phyloP scores from a whole-genome alignment of 2,113 vertebrate genomes.

The Acrocephalus kingi region DNA sequence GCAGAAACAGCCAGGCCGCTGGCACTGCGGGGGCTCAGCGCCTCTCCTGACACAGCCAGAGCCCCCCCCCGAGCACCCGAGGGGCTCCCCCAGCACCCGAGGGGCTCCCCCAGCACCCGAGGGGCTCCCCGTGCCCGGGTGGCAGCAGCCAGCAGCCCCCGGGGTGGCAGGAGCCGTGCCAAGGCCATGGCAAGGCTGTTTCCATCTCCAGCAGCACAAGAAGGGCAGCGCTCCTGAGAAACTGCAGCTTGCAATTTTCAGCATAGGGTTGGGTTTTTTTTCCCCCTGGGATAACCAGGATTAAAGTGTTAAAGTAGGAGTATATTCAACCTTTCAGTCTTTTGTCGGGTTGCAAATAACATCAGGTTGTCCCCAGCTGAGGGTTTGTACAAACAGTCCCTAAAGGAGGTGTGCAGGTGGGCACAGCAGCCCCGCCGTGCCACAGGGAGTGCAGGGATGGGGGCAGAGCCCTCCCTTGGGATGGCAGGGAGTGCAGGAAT shows the following conservation, averaged over 20 bases:
- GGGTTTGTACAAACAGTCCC: fast-evolving
- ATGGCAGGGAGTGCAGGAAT: neutral
- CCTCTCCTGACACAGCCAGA: neutral
- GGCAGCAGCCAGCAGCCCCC: no score
- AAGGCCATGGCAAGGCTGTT: neutral
- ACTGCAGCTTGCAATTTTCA: neutral
- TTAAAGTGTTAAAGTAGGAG: neutral
- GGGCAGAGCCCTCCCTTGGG: neutral
- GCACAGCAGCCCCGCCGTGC: neutral
- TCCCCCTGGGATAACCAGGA: neutral
- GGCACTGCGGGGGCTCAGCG: neutral
- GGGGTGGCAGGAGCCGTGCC: neutral
- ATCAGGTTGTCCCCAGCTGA: neutral
- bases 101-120: neutral
- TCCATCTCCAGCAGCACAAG: neutral
- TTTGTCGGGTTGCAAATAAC: neutral
- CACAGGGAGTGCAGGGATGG: neutral
- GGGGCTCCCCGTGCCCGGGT: no score
- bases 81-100: neutral
- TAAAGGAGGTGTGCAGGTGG: neutral
- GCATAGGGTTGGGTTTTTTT: fast-evolving
- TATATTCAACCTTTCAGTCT: neutral
- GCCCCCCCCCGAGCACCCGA: fast-evolving
- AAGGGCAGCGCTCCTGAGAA: neutral
- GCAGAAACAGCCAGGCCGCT: neutral